These are phyloP conservation scores for Varroa destructor DNA, from an alignment of 1,140 invertebrate genomes.

Conservation along the genomic window DNA sequence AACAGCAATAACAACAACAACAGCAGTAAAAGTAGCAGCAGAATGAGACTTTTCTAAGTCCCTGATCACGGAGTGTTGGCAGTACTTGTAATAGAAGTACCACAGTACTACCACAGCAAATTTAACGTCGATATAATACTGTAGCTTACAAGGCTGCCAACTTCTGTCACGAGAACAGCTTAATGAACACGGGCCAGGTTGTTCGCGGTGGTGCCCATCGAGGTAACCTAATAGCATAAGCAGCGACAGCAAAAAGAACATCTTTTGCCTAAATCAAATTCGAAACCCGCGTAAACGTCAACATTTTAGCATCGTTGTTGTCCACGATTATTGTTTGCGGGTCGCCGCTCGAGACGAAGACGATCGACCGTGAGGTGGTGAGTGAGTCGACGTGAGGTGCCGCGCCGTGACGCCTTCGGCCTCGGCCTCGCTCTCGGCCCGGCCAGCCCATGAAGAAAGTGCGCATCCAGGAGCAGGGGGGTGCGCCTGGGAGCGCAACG, in stretches of 20 bases:
- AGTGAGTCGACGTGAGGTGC: too few species aligned
- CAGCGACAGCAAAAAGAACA: background rate
- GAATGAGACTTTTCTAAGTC: background rate
- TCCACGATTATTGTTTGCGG: too few species aligned
- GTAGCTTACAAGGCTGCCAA: background rate
- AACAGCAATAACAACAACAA: conserved; percentile 16
- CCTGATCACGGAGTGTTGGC: background rate
- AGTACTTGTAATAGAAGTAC: background rate
- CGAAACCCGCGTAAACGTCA: background rate
- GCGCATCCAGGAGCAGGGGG: conserved; percentile 25
- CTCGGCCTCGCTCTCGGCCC: too few species aligned
- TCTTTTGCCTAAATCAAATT: background rate
- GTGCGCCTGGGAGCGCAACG: background rate
- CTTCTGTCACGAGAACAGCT: background rate
- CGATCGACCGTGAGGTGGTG: too few species aligned
- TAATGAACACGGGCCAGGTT: background rate
- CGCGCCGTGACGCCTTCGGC: too few species aligned
- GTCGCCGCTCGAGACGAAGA: background rate
- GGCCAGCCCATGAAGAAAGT: conserved; percentile 20
- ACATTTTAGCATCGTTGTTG: background rate
- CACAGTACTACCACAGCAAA: background rate
- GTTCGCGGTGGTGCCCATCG: background rate
- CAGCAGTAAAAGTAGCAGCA: background rate
- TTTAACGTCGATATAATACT: background rate
- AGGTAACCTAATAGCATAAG: background rate